These are phyloP conservation scores for Orycteropus afer DNA, from an alignment of 2,113 vertebrate genomes.

Conservation along the genomic window DNA sequence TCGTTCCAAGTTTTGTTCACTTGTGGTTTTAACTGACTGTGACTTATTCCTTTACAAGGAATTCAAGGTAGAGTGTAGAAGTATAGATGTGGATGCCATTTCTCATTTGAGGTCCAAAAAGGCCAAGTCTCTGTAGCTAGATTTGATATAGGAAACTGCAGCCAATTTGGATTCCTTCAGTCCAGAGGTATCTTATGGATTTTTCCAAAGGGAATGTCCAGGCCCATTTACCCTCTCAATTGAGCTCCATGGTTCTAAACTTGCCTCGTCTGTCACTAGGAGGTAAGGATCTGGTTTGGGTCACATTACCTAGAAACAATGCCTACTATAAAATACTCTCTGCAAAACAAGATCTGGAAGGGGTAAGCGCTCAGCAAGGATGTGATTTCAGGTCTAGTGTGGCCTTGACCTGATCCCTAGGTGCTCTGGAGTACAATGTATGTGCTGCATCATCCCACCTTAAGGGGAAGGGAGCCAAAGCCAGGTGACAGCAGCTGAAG, in stretches of 20 bases:
- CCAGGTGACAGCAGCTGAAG: not conserved
- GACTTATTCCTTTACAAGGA: not conserved
- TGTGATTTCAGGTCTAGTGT: not conserved
- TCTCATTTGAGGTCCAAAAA: not conserved
- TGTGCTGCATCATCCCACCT: not conserved
- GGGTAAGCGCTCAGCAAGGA: not conserved
- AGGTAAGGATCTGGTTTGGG: not conserved
- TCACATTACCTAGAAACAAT: not conserved
- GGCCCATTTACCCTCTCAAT: not conserved
- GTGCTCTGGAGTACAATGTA: not conserved
- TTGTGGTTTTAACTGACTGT: not conserved
- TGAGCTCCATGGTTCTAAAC: not conserved
- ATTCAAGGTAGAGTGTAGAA: not conserved
- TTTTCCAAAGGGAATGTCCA: not conserved
- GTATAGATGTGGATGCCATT: not conserved
- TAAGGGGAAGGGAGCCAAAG: not conserved
- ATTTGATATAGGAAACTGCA: not conserved
- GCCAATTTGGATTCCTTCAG: not conserved
- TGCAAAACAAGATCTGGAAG: not conserved
- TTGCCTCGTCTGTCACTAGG: not conserved
- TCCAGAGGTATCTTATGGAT: not conserved
- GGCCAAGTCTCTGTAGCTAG: not conserved
- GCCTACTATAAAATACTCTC: not conserved
- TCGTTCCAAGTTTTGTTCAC: not conserved
- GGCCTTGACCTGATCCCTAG: not conserved